Conservation (phyloP, 2,888 invertebrate genomes). For the Carabus problematicus region DNA sequence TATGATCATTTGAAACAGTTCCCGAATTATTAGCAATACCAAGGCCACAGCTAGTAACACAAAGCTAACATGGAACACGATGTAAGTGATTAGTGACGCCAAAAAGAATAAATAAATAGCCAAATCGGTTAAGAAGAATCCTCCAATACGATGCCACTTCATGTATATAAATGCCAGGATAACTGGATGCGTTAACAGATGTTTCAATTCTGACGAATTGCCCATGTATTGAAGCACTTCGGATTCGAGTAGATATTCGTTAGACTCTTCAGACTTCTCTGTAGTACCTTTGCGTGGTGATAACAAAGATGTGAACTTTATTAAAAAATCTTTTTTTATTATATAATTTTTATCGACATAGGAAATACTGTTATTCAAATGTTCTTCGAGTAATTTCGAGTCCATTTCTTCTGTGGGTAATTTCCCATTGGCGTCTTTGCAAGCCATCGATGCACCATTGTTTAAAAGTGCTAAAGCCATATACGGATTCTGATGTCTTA, state of each 20-base stretch:
- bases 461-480: constrained; percentile 70
- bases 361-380: constrained; percentile 76
- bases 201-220: constrained; percentile 69
- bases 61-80: constrained; percentile 55
- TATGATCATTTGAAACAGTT: constrained; percentile 74
- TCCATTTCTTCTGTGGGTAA: constrained; percentile 77
- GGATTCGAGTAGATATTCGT: constrained; percentile 70
- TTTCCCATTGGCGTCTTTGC: constrained; percentile 69
- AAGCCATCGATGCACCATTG: constrained; percentile 77
- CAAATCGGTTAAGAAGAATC: constrained; percentile 76
- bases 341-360: constrained; percentile 65
- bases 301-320: constrained; percentile 73
- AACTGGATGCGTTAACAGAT: constrained; percentile 78
- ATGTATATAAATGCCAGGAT: constrained; percentile 80
- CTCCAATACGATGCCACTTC: constrained; percentile 81
- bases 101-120: constrained; percentile 75
- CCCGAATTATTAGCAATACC: constrained; percentile 68
- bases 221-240: constrained; percentile 78
- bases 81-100: constrained; percentile 71
- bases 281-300: constrained; percentile 57
- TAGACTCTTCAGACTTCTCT: constrained; percentile 41
- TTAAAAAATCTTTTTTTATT: constrained; percentile 57
- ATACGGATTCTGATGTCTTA: constrained; percentile 71
- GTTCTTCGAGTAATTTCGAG: constrained; percentile 72
- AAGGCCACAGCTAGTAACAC: constrained; percentile 66